Base-by-base conservation (phyloP, 2,888 invertebrate genomes). In the Drosophila maculinotata region DNA sequence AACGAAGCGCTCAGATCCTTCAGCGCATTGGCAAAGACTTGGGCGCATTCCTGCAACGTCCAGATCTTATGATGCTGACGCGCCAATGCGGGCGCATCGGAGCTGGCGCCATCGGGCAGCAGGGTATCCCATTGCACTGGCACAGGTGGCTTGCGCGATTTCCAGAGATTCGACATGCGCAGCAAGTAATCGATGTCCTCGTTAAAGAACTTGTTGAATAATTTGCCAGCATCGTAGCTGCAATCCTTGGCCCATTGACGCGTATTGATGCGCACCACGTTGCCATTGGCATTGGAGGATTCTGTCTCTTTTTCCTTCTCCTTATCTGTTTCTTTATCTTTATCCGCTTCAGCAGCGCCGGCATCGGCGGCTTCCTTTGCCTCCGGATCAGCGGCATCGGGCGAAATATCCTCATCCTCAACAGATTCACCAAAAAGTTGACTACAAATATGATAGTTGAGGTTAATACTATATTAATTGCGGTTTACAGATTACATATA, bases 361-460 rank as follows among this genome's bases (percentile, higher is more conserved):
- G 12, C 47, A n/a, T 57, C 52, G 15, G 39, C 26, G n/a, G 23
- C 59, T 30, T 44, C 63, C 15, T 95, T 94, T 4, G 97, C 96
- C 92, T 99, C 99, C 6, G 98, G 98, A 92, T 99, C 99, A 15
- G 96, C 97, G 0, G 97, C 95, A 89, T 99, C 99, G 0, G 99
- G 99, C 9, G 99, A 98, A 1, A 99, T 99, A 91, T 99, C 99
- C 89, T 99, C 95, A 92, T 99, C 99, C 0, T 98, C 97, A 91
- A 98, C 98, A 67, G 95, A 95, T 92, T 99, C 98, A 0, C 99
- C 99, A 93, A 99, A 99, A 12, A 99, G 93, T 92, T 99, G 99
- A 92, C 96, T 97, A 89, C 12, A 93, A 35, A 33, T 25, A 1
- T 15, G 4, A 33, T 14, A 7, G 10, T 15, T 20, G 5, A 9